Conservation (phyloP, 2,888 invertebrate species). For the Drosophila neotestacea region DNA sequence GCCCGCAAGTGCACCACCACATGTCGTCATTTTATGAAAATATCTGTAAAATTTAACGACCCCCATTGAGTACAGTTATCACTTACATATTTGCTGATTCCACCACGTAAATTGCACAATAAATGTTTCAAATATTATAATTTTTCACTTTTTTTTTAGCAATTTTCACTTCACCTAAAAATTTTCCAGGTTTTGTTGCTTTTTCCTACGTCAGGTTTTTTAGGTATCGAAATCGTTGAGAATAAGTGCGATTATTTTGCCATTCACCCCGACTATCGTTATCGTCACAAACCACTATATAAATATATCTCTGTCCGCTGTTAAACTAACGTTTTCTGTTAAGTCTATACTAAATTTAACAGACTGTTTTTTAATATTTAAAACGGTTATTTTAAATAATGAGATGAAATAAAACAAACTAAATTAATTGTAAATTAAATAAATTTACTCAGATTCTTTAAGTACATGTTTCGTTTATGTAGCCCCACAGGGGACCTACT, state of each 20-base stretch:
- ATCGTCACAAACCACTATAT: too few relatives aligned
- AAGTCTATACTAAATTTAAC: too few relatives aligned
- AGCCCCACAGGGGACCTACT: too few relatives aligned
- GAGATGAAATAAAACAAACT: too few relatives aligned
- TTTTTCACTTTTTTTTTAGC: conserved; percentile 57
- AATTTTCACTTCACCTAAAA: conserved; percentile 71
- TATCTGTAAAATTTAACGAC: not conserved
- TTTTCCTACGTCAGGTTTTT: conserved; percentile 54
- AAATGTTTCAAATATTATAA: conserved; percentile 51
- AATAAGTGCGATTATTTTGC: conserved; percentile 20
- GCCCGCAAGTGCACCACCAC: conserved; percentile 28
- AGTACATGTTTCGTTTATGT: too few relatives aligned
- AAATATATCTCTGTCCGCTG: not conserved
- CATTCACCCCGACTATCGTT: not conserved
- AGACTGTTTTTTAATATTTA: too few relatives aligned
- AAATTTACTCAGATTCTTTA: too few relatives aligned
- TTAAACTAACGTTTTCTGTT: not conserved
- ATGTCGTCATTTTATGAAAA: conserved; percentile 11
- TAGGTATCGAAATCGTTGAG: conserved; percentile 29
- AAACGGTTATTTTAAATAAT: too few relatives aligned
- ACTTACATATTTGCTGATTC: conserved; percentile 69
- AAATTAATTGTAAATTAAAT: too few relatives aligned
- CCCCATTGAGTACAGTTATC: not conserved
- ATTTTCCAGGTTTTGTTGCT: conserved; percentile 71
- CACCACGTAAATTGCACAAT: conserved; percentile 52